Conservation (phyloP, 1,140 invertebrate genomes). For the Drosophila mayri region DNA sequence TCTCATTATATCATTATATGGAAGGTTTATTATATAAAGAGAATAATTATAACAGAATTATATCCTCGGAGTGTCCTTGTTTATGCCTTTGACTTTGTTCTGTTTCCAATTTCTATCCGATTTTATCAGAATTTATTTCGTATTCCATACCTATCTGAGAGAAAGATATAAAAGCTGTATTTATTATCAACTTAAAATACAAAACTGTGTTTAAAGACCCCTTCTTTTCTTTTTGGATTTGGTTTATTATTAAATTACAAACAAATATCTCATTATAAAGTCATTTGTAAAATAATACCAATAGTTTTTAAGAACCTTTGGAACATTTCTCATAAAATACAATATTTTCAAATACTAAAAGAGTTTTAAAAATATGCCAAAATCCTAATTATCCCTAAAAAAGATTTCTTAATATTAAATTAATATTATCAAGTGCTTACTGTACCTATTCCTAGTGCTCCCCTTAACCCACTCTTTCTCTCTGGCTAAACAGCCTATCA, state of each 20-base stretch:
- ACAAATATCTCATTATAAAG: neutral
- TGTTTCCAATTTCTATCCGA: too few species aligned
- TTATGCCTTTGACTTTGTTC: too few species aligned
- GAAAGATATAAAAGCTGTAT: too few species aligned
- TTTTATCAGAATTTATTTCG: too few species aligned
- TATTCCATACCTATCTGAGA: too few species aligned
- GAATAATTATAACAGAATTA: neutral
- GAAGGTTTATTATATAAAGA: neutral
- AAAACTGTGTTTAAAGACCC: neutral
- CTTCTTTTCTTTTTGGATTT: neutral
- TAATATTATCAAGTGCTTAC: neutral
- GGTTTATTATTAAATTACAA: neutral
- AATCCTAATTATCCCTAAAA: neutral
- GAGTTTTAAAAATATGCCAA: accelerated
- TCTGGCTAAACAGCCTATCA: slow-evolving; percentile 49
- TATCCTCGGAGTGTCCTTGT: too few species aligned
- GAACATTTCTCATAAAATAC: neutral
- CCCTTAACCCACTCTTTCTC: slow-evolving; percentile 7
- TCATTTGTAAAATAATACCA: neutral
- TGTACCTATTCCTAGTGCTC: slow-evolving; percentile 8
- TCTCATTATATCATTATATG: neutral
- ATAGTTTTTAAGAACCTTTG: neutral
- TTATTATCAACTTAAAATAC: neutral
- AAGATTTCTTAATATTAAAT: neutral
- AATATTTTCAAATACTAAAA: neutral